These are phyloP conservation scores for Onychomys arenicola DNA, from an alignment of 2,797 vertebrate genomes.

Conservation along the genomic window DNA sequence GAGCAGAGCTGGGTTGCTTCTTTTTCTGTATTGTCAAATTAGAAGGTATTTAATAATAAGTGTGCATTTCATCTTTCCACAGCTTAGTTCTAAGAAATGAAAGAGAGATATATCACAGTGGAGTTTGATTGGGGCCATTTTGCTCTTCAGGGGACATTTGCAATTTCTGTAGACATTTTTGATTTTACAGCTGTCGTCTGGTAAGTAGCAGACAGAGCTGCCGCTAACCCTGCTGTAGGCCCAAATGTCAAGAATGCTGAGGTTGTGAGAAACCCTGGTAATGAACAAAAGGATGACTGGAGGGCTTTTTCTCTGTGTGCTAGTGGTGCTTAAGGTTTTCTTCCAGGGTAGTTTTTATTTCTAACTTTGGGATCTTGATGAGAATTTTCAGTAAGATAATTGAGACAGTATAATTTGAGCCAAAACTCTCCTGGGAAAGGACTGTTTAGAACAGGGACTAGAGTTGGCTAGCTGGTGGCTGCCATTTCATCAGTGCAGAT, in stretches of 20 bases:
- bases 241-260: slow-evolving; percentile 12
- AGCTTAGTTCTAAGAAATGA: not conserved
- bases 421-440: not conserved
- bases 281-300: not conserved
- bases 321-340: slow-evolving; percentile 11
- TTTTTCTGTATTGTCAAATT: slow-evolving; percentile 9
- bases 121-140: slow-evolving; percentile 16
- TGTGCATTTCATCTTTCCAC: not conserved
- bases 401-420: slow-evolving; percentile 62
- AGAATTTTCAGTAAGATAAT: slow-evolving; percentile 66
- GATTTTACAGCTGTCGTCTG: not conserved
- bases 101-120: not conserved
- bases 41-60: slow-evolving; percentile 25
- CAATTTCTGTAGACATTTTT: slow-evolving; percentile 22
- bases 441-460: slow-evolving; percentile 40
- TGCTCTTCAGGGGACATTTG: not conserved
- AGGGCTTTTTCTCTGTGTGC: not conserved
- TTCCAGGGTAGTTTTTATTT: slow-evolving; percentile 51
- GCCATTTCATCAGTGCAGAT: slow-evolving; percentile 39
- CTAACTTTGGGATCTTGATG: slow-evolving; percentile 58
- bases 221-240: not conserved
- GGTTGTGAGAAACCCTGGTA: slow-evolving; percentile 40
- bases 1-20: slow-evolving; percentile 1
- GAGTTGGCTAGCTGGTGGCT: slow-evolving; percentile 25
- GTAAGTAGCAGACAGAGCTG: not conserved